Conservation (phyloP, 2,797 vertebrate species). For the Microctenopoma lineatum region DNA sequence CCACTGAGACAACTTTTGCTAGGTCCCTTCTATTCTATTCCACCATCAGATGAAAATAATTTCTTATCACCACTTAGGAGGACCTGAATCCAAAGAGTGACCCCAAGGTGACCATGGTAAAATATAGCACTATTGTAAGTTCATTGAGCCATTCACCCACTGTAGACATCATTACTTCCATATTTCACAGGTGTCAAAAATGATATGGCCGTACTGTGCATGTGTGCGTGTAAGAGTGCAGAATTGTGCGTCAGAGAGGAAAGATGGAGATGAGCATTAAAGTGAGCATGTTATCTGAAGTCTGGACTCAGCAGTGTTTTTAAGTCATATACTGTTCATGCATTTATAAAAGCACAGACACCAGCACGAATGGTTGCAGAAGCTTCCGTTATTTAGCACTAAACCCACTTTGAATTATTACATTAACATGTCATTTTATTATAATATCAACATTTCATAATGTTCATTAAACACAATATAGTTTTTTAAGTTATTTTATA, state of each 20-base stretch:
- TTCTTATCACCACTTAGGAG: conserved; percentile 72
- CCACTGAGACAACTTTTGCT: conserved; percentile 44
- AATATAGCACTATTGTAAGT: conserved; percentile 56
- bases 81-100: conserved; percentile 76
- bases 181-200: conserved; percentile 78
- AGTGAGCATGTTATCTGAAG: conserved; percentile 19
- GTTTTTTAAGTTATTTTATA: no score
- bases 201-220: conserved; percentile 47
- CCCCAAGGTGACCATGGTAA: conserved; percentile 71
- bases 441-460: neutral
- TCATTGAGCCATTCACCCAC: conserved; percentile 73
- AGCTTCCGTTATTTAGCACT: neutral
- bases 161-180: conserved; percentile 77
- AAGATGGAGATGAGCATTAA: conserved; percentile 24
- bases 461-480: neutral
- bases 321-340: neutral
- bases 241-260: conserved; percentile 9
- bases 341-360: neutral
- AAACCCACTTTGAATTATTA: neutral
- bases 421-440: neutral
- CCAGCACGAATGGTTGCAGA: neutral
- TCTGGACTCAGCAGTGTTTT: conserved; percentile 10
- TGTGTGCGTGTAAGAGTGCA: neutral
- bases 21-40: conserved; percentile 44
- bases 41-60: conserved; percentile 72